phyloP scores from a whole-genome alignment of 2,113 vertebrate genomes.

The Aegotheles bennettii region DNA sequence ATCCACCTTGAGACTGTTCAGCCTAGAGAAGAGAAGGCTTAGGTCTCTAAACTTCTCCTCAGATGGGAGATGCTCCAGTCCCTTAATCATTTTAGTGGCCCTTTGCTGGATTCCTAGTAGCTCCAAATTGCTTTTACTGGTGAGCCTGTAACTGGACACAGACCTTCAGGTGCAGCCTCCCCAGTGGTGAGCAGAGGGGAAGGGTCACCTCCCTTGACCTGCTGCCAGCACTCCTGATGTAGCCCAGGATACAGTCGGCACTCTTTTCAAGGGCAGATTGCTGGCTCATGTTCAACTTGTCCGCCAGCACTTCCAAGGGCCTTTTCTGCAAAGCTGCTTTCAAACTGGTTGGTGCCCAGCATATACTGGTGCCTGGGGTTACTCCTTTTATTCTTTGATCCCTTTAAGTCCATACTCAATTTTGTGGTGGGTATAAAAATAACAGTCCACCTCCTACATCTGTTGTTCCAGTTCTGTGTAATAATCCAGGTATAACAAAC shows the following conservation, averaged over 20 bases:
- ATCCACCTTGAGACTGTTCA: neutral
- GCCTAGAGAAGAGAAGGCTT: too few species aligned
- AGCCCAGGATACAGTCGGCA: neutral
- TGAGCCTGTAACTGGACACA: neutral
- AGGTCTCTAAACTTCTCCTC: neutral
- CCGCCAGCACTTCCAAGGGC: neutral
- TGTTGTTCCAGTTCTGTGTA: neutral
- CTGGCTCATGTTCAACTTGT: neutral
- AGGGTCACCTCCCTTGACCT: too few species aligned
- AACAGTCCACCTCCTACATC: neutral
- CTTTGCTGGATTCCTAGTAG: neutral
- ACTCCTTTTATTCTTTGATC: neutral
- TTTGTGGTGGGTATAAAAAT: neutral
- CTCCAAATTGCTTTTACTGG: neutral
- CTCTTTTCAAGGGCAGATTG: neutral
- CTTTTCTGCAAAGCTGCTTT: neutral
- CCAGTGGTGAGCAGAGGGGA: neutral
- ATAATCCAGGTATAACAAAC: neutral
- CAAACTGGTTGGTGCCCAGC: neutral
- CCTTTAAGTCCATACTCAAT: neutral
- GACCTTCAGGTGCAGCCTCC: neutral
- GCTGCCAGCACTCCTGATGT: neutral
- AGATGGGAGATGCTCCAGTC: neutral
- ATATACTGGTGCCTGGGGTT: neutral
- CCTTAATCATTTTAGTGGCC: neutral